Evolutionary conservation across 2,888 invertebrate genomes (phyloP).

Genomic region (Drosophila robusta): DNA sequence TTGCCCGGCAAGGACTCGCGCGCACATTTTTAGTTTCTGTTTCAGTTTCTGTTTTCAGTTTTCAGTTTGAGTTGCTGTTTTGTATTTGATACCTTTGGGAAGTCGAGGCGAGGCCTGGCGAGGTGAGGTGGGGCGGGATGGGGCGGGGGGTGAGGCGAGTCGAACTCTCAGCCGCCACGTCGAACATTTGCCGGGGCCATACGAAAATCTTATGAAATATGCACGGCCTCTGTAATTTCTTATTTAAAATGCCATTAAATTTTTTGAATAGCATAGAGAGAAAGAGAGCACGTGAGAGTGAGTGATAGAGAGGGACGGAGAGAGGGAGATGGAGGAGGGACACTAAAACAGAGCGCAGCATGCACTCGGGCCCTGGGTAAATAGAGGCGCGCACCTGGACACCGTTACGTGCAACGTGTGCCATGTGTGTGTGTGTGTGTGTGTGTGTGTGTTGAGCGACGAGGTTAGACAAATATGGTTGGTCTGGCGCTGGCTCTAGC

Average conservation of each 20-base stretch:
- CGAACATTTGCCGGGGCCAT: slow-evolving; percentile 65
- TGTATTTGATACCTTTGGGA: slow-evolving; percentile 79
- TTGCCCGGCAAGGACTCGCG: slow-evolving; percentile 43
- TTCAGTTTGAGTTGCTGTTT: slow-evolving; percentile 52
- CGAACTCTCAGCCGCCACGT: slow-evolving; percentile 72
- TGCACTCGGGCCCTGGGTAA: slow-evolving; percentile 71
- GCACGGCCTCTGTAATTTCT: slow-evolving; percentile 84
- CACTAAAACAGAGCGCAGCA: slow-evolving; percentile 77
- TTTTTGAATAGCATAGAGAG: slow-evolving; percentile 83
- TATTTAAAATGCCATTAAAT: slow-evolving; percentile 85
- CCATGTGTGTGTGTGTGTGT: slow-evolving; percentile 6
- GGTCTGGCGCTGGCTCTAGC: slow-evolving; percentile 51
- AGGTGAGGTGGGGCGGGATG: slow-evolving; percentile 46
- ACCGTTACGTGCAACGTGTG: slow-evolving; percentile 26
- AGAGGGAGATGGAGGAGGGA: slow-evolving; percentile 17
- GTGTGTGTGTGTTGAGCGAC: slow-evolving; percentile 54
- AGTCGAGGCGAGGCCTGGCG: slow-evolving; percentile 39
- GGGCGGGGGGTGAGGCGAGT: slow-evolving; percentile 37
- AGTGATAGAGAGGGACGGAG: slow-evolving; percentile 9
- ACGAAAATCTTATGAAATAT: slow-evolving; percentile 84
- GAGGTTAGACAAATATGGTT: slow-evolving; percentile 77
- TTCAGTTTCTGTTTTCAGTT: slow-evolving; percentile 34
- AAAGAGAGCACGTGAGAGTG: slow-evolving; percentile 8
- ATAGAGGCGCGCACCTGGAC: slow-evolving; percentile 63
- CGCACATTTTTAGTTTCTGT: slow-evolving; percentile 59